A percentile compares a stretch with the other conserved stretches of the same genome.
These are phyloP conservation scores for Pocillopora damicornis DNA, from an alignment of 64 coral and sea anemone species.

Conservation along the genomic window DNA sequence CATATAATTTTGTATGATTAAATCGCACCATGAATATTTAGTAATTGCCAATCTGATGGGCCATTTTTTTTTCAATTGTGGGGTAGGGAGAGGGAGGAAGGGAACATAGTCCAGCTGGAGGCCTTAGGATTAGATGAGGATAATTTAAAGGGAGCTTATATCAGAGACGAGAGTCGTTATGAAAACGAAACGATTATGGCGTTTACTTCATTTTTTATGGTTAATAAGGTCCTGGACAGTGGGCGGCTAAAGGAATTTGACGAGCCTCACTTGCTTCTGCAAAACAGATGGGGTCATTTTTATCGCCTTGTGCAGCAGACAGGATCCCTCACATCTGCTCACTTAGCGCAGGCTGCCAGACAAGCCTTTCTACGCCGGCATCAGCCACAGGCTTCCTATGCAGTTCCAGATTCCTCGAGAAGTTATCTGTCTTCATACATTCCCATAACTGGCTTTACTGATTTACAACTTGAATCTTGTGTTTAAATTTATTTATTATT, in stretches of 20 bases:
- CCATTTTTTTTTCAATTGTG: too few species aligned
- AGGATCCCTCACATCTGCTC: conserved; percentile 43
- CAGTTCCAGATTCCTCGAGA: conserved; percentile 49
- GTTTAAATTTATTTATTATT: background rate
- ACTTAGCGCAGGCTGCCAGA: conserved; percentile 51
- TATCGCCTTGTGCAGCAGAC: conserved; percentile 74
- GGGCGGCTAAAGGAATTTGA: conserved; percentile 75
- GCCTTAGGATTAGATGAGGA: too few species aligned
- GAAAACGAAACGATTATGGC: background rate
- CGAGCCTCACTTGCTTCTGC: conserved; percentile 69
- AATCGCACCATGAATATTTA: too few species aligned
- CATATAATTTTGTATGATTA: too few species aligned
- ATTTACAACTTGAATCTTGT: conserved; percentile 21
- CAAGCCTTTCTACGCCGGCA: conserved; percentile 35
- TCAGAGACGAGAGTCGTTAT: too few species aligned
- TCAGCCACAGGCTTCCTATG: conserved; percentile 29
- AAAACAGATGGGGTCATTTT: conserved; percentile 56
- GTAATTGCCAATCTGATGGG: too few species aligned
- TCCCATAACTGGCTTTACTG: background rate
- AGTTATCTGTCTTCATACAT: conserved; percentile 4
- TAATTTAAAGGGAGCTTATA: background rate
- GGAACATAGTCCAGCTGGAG: too few species aligned
- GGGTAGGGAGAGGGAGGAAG: too few species aligned
- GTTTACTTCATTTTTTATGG: background rate
- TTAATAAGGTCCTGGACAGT: conserved; percentile 66